A percentile compares a stretch with the other conserved stretches of the same genome.
Conservation (phyloP, 2,888 invertebrate species). For the Tineola bisselliella region DNA sequence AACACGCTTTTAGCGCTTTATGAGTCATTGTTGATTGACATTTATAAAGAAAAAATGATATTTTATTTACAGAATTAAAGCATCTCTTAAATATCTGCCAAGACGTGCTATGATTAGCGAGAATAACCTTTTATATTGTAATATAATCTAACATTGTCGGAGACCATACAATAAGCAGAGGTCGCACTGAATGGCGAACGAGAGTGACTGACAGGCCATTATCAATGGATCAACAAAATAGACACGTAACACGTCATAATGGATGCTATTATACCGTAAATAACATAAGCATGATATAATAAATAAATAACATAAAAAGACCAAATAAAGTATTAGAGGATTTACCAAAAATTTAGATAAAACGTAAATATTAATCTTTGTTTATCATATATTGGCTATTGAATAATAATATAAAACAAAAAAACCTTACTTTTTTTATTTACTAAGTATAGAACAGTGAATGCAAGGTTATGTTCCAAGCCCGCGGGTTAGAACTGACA, state of each 20-base stretch:
- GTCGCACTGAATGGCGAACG: constrained; percentile 17
- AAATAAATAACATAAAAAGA: background rate
- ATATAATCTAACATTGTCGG: background rate
- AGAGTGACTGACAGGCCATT: constrained; percentile 17
- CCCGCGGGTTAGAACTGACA: constrained; percentile 25
- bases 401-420: background rate
- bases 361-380: background rate
- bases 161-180: constrained; percentile 14
- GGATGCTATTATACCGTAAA: constrained; percentile 13
- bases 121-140: background rate
- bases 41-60: background rate
- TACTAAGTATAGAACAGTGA: constrained; percentile 25
- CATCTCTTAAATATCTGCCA: background rate
- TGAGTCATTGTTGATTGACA: background rate
- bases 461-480: constrained; percentile 39
- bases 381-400: background rate
- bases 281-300: background rate
- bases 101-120: background rate
- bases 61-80: background rate
- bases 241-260: constrained; percentile 22
- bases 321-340: background rate
- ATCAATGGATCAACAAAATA: constrained; percentile 17
- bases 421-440: background rate
- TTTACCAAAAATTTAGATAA: background rate
- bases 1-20: background rate